Base-by-base conservation (phyloP, 2,888 invertebrate species). In the Tryphoninae sp. region DNA sequence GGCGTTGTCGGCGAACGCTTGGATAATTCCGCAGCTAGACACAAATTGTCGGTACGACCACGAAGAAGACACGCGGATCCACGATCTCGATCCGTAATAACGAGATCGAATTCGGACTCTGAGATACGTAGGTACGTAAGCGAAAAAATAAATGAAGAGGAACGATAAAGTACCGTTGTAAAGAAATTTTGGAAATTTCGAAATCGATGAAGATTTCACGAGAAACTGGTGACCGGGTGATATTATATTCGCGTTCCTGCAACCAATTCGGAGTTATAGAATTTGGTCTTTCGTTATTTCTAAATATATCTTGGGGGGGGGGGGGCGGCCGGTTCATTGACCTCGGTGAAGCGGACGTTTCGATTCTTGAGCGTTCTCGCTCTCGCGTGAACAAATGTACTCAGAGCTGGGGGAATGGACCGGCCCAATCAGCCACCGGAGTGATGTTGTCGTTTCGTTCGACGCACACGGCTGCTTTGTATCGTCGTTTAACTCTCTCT, bases 11-110 rank as follows among this genome's bases (percentile, higher is more conserved):
- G 92, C 84, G 90, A 92, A 65, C 93, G 95, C 64, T 93, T 96
- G 92, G 96, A 96, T 92, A 94, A 94, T 85, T 93, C 95, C 7
- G 96, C 96, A 0, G 96, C 96, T 16, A 94, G 93, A 88, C 96
- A 96, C 93, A 96, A 96, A 92, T 91, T 96, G 74, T 94, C 96
- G 0, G 94, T 96, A 16, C 93, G 95, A 90, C 96, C 96, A 6
- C 94, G 94, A 92, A 94, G 95, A 89, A 95, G 94, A 86, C 94
- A 96, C 88, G 90, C 92, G 58, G 94, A 94, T 89, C 93, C 94
- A 40, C 92, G 94, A 89, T 88, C 90, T 71, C 85, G 89, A 74
- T 19, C 33, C 6, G 33, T 74, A 9, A 84, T 88, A 72, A 81
- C 88, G 59, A 88, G 88, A 81, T 89, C 90, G 45, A 88, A 84